Evolutionary conservation across 2,888 invertebrate species (phyloP).

Genomic region (Drosophila testacea): DNA sequence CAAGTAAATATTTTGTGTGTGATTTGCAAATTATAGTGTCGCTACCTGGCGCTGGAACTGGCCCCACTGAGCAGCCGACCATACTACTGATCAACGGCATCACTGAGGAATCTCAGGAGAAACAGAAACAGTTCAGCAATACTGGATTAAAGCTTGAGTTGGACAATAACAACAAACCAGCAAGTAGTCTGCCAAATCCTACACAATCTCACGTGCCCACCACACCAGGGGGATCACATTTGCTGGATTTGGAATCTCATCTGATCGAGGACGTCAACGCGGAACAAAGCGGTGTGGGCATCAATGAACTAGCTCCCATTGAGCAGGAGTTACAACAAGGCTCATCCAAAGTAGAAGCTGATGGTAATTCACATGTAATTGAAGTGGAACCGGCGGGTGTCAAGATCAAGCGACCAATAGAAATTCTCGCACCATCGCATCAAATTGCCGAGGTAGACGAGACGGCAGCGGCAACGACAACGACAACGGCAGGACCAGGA

Average conservation of each 20-base stretch:
- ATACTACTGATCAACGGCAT: conserved; percentile 84
- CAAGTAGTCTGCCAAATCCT: conserved; percentile 20
- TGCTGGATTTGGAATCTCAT: conserved; percentile 84
- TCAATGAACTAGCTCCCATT: conserved; percentile 81
- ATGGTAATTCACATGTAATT: conserved; percentile 77
- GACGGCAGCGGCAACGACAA: conserved; percentile 54
- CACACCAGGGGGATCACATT: conserved; percentile 66
- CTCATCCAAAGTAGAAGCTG: conserved; percentile 79
- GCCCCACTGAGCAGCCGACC: conserved; percentile 81
- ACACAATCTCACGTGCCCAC: conserved; percentile 47
- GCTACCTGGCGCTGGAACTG: conserved; percentile 84
- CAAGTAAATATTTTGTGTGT: conserved; percentile 8
- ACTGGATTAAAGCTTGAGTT: conserved; percentile 52
- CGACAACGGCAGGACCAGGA: conserved; percentile 19
- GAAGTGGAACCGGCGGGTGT: conserved; percentile 83
- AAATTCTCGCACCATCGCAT: conserved; percentile 67
- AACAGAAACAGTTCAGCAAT: conserved; percentile 29
- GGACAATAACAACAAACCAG: conserved; percentile 39
- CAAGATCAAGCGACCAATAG: conserved; percentile 73
- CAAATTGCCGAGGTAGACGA: conserved; percentile 72
- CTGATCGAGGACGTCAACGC: conserved; percentile 82
- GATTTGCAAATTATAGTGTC: conserved; percentile 80
- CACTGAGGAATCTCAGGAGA: conserved; percentile 50
- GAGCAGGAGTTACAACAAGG: conserved; percentile 80
- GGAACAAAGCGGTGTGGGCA: conserved; percentile 79